phyloP scores from a whole-genome alignment of 2,888 invertebrate genomes.

The Julus scandinavius region DNA sequence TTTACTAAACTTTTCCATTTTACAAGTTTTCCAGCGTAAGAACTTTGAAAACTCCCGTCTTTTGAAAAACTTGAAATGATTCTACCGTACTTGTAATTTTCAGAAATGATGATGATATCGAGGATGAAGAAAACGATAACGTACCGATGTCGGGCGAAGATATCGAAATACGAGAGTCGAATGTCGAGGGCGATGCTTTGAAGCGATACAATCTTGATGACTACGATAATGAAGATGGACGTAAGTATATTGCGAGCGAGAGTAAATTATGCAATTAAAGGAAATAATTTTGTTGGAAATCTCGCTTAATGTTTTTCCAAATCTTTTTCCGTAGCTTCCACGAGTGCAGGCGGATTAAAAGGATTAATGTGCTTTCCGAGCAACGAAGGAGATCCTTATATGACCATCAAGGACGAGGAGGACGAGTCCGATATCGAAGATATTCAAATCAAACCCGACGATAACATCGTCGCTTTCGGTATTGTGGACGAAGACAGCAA shows the following conservation, averaged over 20 bases:
- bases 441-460: constrained; percentile 85
- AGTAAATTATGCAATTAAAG: too few relatives aligned
- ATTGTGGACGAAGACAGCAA: constrained; percentile 88
- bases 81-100: background rate
- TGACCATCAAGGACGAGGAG: constrained; percentile 65
- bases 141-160: background rate
- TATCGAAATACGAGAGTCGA: background rate
- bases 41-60: too few relatives aligned
- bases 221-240: constrained; percentile 66
- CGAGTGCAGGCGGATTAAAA: background rate
- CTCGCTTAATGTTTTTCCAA: too few relatives aligned
- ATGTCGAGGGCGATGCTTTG: constrained; percentile 61
- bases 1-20: too few relatives aligned
- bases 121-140: background rate
- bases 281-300: too few relatives aligned
- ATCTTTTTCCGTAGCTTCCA: background rate
- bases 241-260: constrained; percentile 43
- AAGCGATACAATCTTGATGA: constrained; percentile 73
- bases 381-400: constrained; percentile 67
- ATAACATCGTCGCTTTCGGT: constrained; percentile 89
- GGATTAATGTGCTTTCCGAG: constrained; percentile 63
- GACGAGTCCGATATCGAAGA: constrained; percentile 80
- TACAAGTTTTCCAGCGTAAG: too few relatives aligned
- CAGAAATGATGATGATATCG: background rate
- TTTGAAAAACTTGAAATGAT: too few relatives aligned